Percentiles rank a stretch among this genome's conserved stretches.
phyloP scores from a whole-genome alignment of 2,797 vertebrate genomes.

The Parauchenoglanis ngamensis region DNA sequence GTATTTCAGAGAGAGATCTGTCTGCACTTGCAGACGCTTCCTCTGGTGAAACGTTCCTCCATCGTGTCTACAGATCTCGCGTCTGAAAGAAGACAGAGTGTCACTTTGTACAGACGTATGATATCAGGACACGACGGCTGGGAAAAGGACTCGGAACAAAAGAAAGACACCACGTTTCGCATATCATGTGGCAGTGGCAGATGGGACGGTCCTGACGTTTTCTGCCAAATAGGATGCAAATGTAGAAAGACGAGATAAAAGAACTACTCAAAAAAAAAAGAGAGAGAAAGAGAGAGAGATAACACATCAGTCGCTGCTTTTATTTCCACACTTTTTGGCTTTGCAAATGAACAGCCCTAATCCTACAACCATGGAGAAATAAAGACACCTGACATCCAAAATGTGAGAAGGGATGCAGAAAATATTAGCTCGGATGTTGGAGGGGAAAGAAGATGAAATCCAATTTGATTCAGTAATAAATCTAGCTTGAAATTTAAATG shows the following conservation, averaged over 20 bases:
- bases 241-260: slow-evolving; percentile 31
- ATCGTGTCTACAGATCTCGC: neutral
- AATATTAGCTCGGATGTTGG: neutral
- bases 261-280: neutral
- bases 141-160: neutral
- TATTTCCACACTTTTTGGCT: neutral
- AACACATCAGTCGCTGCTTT: slow-evolving; percentile 4
- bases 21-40: slow-evolving; percentile 38
- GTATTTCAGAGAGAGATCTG: slow-evolving; percentile 25
- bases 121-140: neutral
- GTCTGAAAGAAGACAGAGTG: neutral
- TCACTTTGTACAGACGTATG: neutral
- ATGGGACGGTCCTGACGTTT: slow-evolving; percentile 36
- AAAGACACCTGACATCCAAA: neutral
- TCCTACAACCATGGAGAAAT: neutral
- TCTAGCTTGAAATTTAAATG: neutral
- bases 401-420: neutral
- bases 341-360: neutral
- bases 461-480: neutral
- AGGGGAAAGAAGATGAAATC: neutral
- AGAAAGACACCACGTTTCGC: slow-evolving; percentile 15
- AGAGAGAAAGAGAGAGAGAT: slow-evolving; percentile 6
- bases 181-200: slow-evolving; percentile 27
- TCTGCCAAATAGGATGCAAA: slow-evolving; percentile 52
- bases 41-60: neutral